Conservation (phyloP, 2,113 vertebrate species). For the Vireo altiloquus region DNA sequence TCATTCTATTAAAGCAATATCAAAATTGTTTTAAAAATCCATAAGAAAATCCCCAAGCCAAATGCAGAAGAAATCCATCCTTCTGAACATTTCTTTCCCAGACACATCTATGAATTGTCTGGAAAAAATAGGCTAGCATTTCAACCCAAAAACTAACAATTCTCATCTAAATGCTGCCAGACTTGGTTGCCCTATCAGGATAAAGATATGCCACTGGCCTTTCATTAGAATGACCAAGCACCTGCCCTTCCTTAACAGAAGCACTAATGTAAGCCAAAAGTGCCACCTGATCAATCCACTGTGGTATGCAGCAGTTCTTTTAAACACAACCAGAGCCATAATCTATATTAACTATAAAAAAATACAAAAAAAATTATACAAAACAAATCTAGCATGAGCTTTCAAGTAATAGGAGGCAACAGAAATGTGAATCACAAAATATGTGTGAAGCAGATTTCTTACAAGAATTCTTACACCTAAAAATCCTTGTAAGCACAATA, state of each 20-base stretch:
- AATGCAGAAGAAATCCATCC: background rate
- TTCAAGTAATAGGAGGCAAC: background rate
- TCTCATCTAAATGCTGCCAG: background rate
- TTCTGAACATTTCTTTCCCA: background rate
- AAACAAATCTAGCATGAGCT: background rate
- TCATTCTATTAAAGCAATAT: background rate
- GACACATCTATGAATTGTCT: background rate
- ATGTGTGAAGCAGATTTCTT: background rate
- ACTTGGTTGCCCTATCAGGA: background rate
- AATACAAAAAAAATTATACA: background rate
- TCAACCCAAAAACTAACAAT: background rate
- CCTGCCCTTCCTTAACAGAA: background rate
- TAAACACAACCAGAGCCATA: background rate
- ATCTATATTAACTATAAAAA: background rate
- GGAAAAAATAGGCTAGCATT: background rate
- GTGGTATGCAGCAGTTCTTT: background rate
- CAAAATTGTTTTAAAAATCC: background rate
- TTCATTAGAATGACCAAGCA: background rate
- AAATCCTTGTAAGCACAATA: background rate
- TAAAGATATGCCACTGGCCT: background rate
- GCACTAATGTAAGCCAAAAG: background rate
- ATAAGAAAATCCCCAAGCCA: background rate
- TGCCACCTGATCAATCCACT: background rate
- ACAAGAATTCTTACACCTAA: background rate
- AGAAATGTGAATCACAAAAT: background rate